phyloP scores from a whole-genome alignment of 2,888 invertebrate species.

The Thysanoteuthis rhombus region DNA sequence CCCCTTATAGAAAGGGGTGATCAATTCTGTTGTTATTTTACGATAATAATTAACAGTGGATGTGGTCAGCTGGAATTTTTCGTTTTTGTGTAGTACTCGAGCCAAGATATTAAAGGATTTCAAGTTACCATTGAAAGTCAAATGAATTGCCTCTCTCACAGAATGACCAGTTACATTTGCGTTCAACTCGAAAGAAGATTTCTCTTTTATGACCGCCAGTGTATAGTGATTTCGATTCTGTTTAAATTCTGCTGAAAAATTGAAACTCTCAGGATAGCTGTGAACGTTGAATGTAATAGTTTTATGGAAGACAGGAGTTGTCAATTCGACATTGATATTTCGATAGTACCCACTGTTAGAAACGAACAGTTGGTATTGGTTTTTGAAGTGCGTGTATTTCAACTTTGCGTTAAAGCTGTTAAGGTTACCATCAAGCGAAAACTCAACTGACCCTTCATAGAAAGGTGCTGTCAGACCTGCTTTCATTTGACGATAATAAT shows the following conservation, averaged over 20 bases:
- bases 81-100: background rate
- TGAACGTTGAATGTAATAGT: background rate
- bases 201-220: background rate
- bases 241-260: background rate
- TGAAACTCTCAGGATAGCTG: background rate
- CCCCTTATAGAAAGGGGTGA: background rate
- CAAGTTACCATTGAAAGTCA: background rate
- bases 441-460: background rate
- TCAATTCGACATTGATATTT: background rate
- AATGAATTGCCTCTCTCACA: background rate
- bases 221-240: background rate
- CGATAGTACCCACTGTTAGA: background rate
- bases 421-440: background rate
- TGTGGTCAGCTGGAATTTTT: background rate
- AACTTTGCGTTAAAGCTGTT: background rate
- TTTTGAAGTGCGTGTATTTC: no score
- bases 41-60: background rate
- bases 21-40: background rate
- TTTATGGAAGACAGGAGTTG: background rate
- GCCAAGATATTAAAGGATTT: background rate
- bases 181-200: background rate
- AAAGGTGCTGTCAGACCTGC: background rate
- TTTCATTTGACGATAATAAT: background rate
- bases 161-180: background rate
- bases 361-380: background rate